phyloP scores from a whole-genome alignment of 2,113 vertebrate species.

The Leptosomus discolor region DNA sequence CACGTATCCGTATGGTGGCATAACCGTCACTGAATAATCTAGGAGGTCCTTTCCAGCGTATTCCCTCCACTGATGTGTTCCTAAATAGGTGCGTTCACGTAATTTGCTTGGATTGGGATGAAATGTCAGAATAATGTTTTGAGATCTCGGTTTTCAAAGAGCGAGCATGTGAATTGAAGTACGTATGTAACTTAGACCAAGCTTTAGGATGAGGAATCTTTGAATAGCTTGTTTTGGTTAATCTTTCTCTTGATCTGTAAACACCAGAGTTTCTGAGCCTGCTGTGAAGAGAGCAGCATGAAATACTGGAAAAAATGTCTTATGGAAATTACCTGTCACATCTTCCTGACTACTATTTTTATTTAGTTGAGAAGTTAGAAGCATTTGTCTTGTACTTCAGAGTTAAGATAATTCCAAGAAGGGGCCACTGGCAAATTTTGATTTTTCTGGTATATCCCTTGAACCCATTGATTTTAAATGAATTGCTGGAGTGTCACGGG shows the following conservation, averaged over 20 bases:
- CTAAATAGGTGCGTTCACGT: background rate
- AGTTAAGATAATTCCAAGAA: background rate
- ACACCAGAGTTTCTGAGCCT: background rate
- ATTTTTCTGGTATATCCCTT: background rate
- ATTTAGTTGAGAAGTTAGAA: background rate
- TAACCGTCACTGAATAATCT: background rate
- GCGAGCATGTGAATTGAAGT: background rate
- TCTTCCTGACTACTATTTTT: background rate
- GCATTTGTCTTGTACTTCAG: background rate
- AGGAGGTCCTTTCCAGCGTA: background rate
- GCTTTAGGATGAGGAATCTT: background rate
- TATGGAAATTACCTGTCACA: background rate
- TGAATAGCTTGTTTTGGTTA: conserved; percentile 15
- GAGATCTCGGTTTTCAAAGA: conserved; percentile 1
- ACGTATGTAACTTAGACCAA: background rate
- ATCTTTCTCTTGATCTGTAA: background rate
- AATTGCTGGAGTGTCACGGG: background rate
- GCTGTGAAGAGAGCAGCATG: background rate
- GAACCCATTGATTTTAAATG: background rate
- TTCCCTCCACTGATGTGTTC: background rate
- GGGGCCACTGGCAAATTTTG: background rate
- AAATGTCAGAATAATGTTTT: background rate
- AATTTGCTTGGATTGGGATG: background rate
- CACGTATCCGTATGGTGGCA: accelerated
- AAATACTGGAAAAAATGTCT: background rate